Percentiles rank a stretch among this genome's conserved stretches.
phyloP scores from a whole-genome alignment of 2,113 vertebrate species.

The Oncorhynchus keta region DNA sequence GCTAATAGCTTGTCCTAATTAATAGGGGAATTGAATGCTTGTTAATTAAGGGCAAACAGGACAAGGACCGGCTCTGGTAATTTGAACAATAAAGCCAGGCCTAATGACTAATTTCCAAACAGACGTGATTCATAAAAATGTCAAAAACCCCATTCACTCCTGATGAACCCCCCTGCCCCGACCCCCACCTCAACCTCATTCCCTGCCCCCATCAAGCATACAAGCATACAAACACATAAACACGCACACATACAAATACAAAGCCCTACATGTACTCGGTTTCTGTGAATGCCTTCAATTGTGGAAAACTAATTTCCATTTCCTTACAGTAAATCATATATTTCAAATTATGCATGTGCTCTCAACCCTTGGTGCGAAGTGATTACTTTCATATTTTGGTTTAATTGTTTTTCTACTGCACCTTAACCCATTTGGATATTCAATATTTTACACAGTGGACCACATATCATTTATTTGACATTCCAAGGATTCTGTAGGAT shows the following conservation, averaged over 20 bases:
- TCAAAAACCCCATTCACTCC: background rate
- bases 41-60: constrained; percentile 96
- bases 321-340: too few relatives aligned
- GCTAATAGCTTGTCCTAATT: constrained; percentile 88
- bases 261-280: background rate
- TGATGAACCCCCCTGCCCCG: background rate
- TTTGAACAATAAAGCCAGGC: constrained; percentile 85
- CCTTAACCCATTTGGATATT: too few relatives aligned
- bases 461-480: constrained; percentile 33
- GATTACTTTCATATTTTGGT: too few relatives aligned
- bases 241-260: background rate
- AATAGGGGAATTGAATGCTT: constrained; percentile 85
- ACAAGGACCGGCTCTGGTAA: constrained; percentile 82
- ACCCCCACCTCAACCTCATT: background rate
- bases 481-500: constrained; percentile 48
- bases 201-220: background rate
- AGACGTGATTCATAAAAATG: constrained; percentile 47
- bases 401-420: too few relatives aligned
- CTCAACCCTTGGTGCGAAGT: too few relatives aligned
- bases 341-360: too few relatives aligned
- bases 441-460: constrained; percentile 22
- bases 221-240: background rate
- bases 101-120: constrained; percentile 85
- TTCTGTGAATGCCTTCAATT: too few relatives aligned
- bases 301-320: too few relatives aligned